phyloP scores from a whole-genome alignment of 1,140 invertebrate genomes.

The Drosophila varians region DNA sequence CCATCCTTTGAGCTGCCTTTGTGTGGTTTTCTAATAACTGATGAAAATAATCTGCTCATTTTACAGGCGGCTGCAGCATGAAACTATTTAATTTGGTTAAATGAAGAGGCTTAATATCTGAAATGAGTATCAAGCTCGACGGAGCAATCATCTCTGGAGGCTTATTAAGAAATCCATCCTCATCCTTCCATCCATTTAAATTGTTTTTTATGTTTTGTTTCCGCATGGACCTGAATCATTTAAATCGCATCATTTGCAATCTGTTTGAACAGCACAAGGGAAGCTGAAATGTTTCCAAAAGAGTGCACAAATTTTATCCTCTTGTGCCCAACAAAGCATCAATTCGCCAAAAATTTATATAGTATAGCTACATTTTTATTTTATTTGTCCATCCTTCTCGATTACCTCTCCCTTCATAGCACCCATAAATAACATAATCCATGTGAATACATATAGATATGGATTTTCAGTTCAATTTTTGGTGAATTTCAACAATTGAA shows the following conservation, averaged over 20 bases:
- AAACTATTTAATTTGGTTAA: conserved; percentile 12
- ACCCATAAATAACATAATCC: conserved; percentile 61
- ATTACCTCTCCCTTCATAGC: background rate
- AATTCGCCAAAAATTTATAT: conserved; percentile 16
- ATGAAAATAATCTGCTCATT: conserved; percentile 24
- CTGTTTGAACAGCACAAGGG: conserved; percentile 17
- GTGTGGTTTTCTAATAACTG: conserved; percentile 17
- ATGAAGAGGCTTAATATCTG: background rate
- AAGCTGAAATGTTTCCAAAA: conserved; percentile 31
- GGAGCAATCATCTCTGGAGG: background rate
- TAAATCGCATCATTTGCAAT: conserved; percentile 41
- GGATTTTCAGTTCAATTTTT: background rate
- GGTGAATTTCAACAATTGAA: conserved; percentile 30
- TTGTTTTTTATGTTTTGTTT: background rate
- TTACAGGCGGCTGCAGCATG: background rate
- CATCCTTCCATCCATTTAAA: background rate
- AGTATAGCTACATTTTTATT: conserved; percentile 15
- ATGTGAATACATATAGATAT: conserved; percentile 24
- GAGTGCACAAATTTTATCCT: conserved; percentile 42
- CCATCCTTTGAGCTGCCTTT: conserved; percentile 16
- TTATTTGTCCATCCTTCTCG: conserved; percentile 6
- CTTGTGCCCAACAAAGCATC: conserved; percentile 26
- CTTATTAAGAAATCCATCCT: background rate
- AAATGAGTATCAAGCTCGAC: background rate
- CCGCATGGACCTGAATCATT: conserved; percentile 5